phyloP scores from a whole-genome alignment of 2,888 invertebrate species.

The Nomada goodeniana region DNA sequence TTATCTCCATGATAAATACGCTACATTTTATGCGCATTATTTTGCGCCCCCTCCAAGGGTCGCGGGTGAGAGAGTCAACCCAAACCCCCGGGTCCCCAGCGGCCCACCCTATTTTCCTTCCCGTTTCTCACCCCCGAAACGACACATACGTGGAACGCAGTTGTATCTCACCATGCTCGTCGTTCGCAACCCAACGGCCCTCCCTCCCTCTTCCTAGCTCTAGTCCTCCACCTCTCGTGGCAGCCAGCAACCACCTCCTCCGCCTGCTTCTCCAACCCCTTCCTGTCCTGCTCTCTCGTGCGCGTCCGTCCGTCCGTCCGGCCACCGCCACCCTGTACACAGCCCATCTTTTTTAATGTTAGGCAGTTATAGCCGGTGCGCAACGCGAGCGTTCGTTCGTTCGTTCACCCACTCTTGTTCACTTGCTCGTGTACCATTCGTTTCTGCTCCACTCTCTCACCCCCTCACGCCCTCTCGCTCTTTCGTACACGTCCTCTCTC shows the following conservation, averaged over 20 bases:
- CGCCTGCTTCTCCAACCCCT: slow-evolving; percentile 66
- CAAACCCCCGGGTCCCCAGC: slow-evolving; percentile 61
- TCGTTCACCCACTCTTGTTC: slow-evolving; percentile 31
- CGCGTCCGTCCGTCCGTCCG: slow-evolving; percentile 62
- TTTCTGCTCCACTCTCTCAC: slow-evolving; percentile 22
- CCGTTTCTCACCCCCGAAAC: slow-evolving; percentile 69
- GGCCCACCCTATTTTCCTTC: slow-evolving; percentile 61
- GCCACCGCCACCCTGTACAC: slow-evolving; percentile 77
- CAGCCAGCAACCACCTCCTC: slow-evolving; percentile 62
- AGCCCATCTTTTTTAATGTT: slow-evolving; percentile 84
- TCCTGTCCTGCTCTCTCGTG: slow-evolving; percentile 68
- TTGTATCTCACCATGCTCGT: slow-evolving; percentile 74
- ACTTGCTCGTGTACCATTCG: slow-evolving; percentile 15
- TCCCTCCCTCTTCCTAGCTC: slow-evolving; percentile 68
- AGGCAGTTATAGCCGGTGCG: slow-evolving; percentile 83
- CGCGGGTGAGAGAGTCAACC: slow-evolving; percentile 54
- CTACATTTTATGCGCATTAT: slow-evolving; percentile 84
- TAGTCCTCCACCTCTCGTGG: slow-evolving; percentile 62
- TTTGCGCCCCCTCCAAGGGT: slow-evolving; percentile 79
- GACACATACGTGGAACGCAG: slow-evolving; percentile 72
- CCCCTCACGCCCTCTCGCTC: slow-evolving; percentile 13
- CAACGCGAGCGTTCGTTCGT: slow-evolving; percentile 69
- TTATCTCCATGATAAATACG: slow-evolving; percentile 84
- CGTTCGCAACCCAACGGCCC: slow-evolving; percentile 80
- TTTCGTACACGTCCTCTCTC: slow-evolving; percentile 29